Base-by-base conservation (phyloP, 2,113 vertebrate genomes). In the Channa argus region DNA sequence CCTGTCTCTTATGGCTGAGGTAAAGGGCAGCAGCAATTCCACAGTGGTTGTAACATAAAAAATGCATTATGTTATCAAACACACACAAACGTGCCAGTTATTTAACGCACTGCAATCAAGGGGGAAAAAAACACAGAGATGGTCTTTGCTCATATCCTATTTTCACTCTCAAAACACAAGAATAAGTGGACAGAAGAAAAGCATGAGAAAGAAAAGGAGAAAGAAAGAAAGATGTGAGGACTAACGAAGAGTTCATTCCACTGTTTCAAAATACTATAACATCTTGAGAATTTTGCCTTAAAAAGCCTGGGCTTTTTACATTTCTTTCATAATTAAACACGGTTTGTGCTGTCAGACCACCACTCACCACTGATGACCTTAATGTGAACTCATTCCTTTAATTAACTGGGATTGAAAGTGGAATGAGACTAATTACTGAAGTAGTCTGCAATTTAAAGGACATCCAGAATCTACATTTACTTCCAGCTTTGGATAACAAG, bases 341-440 rank as follows among this genome's bases (percentile, higher is more conserved):
- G 79, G n/a, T 58, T 59, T 74, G 38, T 58, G 54, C 44, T 47
- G 5, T 10, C 56, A 0, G 6, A 56, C 63, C 38, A 73, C 71
- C 70, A 67, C 36, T 78, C 50, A 58, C 56, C 15, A 49, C 33
- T 54, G 49, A 33, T 63, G 71, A 69, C 88, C 74, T 71, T 34
- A 65, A 59, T 66, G 53, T 77, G 77, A 83, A 84, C 75, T 82
- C 47, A 75, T 75, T 80, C 79, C 46, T 74, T 63, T 70, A 71
- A 87, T 82, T 74, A 77, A 71, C 68, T 53, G 55, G 64, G 61
- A 79, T 44, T 3, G 6, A 2, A 53, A 75, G 43, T 74, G 34
- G 39, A 83, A 83, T 59, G 47, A 73, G 66, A 61, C 69, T 86
- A 82, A 73, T 82, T 86, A 80, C 71, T 70, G 62, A 80, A 84